Percentiles rank a stretch among this genome's conserved stretches.
These are phyloP conservation scores for Cossypha niveicapilla DNA, from an alignment of 2,797 vertebrate species.

Conservation along the genomic window DNA sequence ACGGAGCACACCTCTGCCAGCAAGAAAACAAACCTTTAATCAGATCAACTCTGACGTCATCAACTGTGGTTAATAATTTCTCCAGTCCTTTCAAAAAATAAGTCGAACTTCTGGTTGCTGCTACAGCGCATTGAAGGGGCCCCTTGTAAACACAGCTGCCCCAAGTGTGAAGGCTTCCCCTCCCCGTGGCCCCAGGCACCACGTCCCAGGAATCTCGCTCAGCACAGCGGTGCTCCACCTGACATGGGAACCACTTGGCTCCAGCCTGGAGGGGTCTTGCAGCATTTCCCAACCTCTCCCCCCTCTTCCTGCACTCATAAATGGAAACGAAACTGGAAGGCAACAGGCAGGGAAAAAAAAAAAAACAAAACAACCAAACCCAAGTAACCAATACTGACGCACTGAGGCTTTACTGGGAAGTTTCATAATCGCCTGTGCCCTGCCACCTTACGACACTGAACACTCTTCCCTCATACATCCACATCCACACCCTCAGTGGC, in stretches of 20 bases:
- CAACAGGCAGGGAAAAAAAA: neutral
- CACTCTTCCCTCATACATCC: neutral
- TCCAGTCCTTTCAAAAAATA: constrained; percentile 44
- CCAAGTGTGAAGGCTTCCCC: neutral
- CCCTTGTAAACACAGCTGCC: neutral
- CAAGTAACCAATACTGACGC: neutral
- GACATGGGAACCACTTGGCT: neutral
- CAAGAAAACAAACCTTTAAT: constrained; percentile 72
- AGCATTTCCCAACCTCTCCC: neutral
- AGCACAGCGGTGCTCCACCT: neutral
- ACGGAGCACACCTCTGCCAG: constrained; percentile 67
- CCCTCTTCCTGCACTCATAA: neutral
- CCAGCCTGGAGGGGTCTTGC: neutral
- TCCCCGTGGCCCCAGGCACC: neutral
- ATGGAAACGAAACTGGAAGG: constrained; percentile 39
- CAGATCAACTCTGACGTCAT: constrained; percentile 65
- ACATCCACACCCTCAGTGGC: neutral
- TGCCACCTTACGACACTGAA: neutral
- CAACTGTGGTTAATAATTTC: constrained; percentile 65
- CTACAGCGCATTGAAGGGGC: neutral
- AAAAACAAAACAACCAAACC: neutral
- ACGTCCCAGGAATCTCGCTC: fast-evolving
- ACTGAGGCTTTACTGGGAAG: constrained; percentile 26
- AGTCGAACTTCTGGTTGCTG: neutral
- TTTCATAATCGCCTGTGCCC: constrained; percentile 45